Conservation (phyloP, 2,888 invertebrate genomes). For the Platypus cylindrus region DNA sequence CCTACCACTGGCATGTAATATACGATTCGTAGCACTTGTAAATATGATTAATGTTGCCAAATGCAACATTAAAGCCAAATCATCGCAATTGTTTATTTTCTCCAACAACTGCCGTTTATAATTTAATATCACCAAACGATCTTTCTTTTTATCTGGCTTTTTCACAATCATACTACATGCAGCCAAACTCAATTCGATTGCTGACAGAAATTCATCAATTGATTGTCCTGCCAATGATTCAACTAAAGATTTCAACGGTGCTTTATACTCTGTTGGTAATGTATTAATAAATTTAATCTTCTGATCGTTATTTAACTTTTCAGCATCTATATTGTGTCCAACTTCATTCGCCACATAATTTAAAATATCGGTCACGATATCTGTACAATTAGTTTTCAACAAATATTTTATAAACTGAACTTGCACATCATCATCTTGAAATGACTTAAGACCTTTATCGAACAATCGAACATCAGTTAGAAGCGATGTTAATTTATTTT, state of each 20-base stretch:
- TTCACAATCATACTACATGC: slow-evolving; percentile 69
- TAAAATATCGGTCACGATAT: slow-evolving; percentile 67
- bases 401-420: slow-evolving; percentile 68
- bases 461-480: slow-evolving; percentile 64
- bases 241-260: slow-evolving; percentile 52
- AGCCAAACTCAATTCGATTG: slow-evolving; percentile 58
- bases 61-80: slow-evolving; percentile 69
- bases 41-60: slow-evolving; percentile 67
- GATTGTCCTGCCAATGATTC: slow-evolving; percentile 51
- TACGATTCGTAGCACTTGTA: slow-evolving; percentile 64
- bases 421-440: slow-evolving; percentile 52
- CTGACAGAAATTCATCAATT: slow-evolving; percentile 66
- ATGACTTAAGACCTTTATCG: slow-evolving; percentile 61
- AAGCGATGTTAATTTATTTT: slow-evolving; percentile 69
- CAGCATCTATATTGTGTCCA: slow-evolving; percentile 47
- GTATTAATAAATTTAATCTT: slow-evolving; percentile 59
- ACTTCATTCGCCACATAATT: slow-evolving; percentile 67
- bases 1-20: slow-evolving; percentile 87
- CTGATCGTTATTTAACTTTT: slow-evolving; percentile 51
- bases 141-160: slow-evolving; percentile 84
- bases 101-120: slow-evolving; percentile 73
- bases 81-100: slow-evolving; percentile 60
- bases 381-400: slow-evolving; percentile 70
- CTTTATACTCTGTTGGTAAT: slow-evolving; percentile 53
- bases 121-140: slow-evolving; percentile 59